Conservation (phyloP, 2,888 invertebrate genomes). For the Nephrocerus scutellatus region DNA sequence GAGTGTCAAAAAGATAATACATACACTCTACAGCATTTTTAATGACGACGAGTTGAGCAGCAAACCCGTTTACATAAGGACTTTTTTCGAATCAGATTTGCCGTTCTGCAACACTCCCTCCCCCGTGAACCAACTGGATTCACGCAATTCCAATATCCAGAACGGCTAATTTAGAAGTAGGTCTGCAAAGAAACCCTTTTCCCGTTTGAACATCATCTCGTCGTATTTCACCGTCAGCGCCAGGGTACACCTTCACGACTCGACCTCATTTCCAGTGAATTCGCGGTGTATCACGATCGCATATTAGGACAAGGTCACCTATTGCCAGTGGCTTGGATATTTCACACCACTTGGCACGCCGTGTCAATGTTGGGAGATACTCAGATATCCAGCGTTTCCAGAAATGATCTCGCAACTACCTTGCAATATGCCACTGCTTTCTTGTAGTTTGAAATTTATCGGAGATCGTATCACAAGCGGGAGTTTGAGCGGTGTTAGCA, state of each 20-base stretch:
- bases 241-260: conserved; percentile 20
- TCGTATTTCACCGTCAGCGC: conserved; percentile 21
- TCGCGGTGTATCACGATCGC: conserved; percentile 20
- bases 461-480: neutral
- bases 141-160: conserved; percentile 44
- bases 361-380: conserved; percentile 11
- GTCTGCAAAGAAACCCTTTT: conserved; percentile 19
- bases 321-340: neutral
- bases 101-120: conserved; percentile 7
- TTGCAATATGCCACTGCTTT: conserved; percentile 13
- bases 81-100: too few species aligned
- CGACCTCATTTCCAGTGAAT: conserved; percentile 18
- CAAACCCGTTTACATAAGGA: too few species aligned
- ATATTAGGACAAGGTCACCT: conserved; percentile 15
- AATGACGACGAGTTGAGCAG: too few species aligned
- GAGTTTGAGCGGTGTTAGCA: conserved; percentile 2
- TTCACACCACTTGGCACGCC: conserved; percentile 10
- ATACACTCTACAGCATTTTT: too few species aligned
- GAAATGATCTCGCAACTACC: conserved; percentile 8
- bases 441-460: conserved; percentile 2
- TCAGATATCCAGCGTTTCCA: conserved; percentile 15
- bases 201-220: conserved; percentile 22
- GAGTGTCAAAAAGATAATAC: too few species aligned
- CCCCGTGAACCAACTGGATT: conserved; percentile 6
- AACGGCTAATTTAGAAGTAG: conserved; percentile 27